Base-by-base conservation (phyloP, 2,113 vertebrate species). In the Hymenochirus boettgeri region DNA sequence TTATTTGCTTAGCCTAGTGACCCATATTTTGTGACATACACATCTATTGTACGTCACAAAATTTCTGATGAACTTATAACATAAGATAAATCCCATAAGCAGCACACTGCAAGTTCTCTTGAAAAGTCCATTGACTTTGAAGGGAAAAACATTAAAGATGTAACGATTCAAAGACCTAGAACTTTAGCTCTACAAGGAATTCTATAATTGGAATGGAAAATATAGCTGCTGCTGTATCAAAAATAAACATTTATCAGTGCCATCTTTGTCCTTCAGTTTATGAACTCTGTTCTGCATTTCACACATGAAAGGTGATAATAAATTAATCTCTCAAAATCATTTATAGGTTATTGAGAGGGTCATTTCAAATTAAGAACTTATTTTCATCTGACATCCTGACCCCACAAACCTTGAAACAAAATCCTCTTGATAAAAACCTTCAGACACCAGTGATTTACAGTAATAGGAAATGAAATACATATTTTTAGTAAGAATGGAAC, bases 221-320 rank as follows among this genome's bases (percentile, higher is more conserved):
- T 66, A 47, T 58, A 37, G 55, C 27, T 56, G 62, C 54, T 35
- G 54, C 17, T 29, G 52, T 46, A 58, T 66, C 46, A 58, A 51
- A n/a, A 58, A 51, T 58, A 58, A 39, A 58, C 64, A 58, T 66
- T 66, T 42, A 66, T 66, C 64, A 58, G 55, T 58, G 64, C 50
- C 55, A 50, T 4, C 22, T 27, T 23, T 39, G 64, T 66, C 64
- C 64, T 66, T 58, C 29, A 58, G 64, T 55, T 51, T 54, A 35
- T 66, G 55, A 66, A 51, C 45, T 39, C 22, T 10, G 23, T n/a
- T 46, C 22, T n/a, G 21, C 19, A 23, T 31, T 57, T 66, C 55
- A 58, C 64, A 37, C 64, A 66, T 66, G 64, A 58, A 52, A 18
- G 55, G 35, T 26, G 27, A 31, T 57, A 65, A 65, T 45, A 50